Base-by-base conservation (phyloP, 2,113 vertebrate species). In the Tychaedon coryphoeus region DNA sequence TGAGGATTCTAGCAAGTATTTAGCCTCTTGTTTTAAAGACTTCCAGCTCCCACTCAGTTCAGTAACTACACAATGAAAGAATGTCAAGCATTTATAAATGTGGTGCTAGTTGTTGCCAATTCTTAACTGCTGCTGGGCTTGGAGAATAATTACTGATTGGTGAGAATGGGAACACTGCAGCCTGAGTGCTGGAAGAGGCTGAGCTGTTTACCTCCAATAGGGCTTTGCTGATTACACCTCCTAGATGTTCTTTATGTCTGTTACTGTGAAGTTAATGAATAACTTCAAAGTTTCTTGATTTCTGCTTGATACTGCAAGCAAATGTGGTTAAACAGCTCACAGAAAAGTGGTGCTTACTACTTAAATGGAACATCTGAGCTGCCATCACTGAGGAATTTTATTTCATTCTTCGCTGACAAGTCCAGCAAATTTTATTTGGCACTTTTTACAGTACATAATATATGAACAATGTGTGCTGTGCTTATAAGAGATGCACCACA, bases 361-460 rank as follows among this genome's bases (percentile, higher is more conserved):
- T 12, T 56, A 74, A 91, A 81, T 60, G 60, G 80, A 51, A 36
- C 10, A 60, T 81, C 42, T 74, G 76, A 89, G 31, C 69, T 74
- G 26, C 76, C 33, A 17, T 75, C 76, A 51, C 56, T 29, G 51
- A 78, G 40, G 61, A 74, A 67, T 91, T 94, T 91, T 51, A 91
- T 91, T 95, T 88, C 40, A 40, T 87, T 81, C 61, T 78, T 75
- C 4, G 8, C 22, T 90, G 93, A 82, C 81, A 71, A 65, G 87
- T 69, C 61, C 65, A 72, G 74, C 31, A 90, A 67, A 90, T 85
- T 94, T 93, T 89, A 85, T 79, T 91, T 94, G 93, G 57, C 81
- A 57, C 53, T 82, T 85, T 45, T 87, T 86, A 48, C 57, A 45
- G 73, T 64, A 40, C 0, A 1, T 60, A 78, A 82, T 75, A 45